These are phyloP conservation scores for Macaria liturata DNA, from an alignment of 2,888 invertebrate species.

Conservation along the genomic window DNA sequence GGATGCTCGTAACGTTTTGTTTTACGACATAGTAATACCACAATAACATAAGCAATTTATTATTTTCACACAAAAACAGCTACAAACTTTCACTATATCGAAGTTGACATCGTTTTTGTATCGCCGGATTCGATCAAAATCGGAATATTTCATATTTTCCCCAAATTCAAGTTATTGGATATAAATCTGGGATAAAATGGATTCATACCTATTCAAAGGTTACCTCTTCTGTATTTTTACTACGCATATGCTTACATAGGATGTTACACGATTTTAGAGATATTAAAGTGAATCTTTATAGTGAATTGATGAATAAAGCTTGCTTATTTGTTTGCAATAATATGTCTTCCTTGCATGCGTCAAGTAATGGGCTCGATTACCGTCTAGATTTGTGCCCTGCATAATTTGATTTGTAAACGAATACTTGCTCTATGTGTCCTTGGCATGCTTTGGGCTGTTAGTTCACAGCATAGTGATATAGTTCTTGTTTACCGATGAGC, in stretches of 20 bases:
- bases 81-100: conserved; percentile 47
- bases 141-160: conserved; percentile 61
- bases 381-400: too few relatives aligned
- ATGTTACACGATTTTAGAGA: conserved; percentile 31
- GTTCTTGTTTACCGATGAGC: too few relatives aligned
- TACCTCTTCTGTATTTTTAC: conserved; percentile 23
- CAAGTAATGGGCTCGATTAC: too few relatives aligned
- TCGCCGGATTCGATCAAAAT: conserved; percentile 58
- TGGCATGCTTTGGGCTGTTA: too few relatives aligned
- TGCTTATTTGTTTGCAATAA: too few relatives aligned
- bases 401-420: too few relatives aligned
- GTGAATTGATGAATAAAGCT: too few relatives aligned
- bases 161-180: conserved; percentile 68
- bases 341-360: too few relatives aligned
- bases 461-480: too few relatives aligned
- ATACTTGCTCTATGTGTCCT: too few relatives aligned
- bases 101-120: conserved; percentile 48
- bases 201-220: conserved; percentile 59
- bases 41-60: conserved; percentile 51
- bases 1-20: conserved; percentile 47
- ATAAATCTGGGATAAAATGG: conserved; percentile 71
- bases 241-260: conserved; percentile 27
- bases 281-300: conserved; percentile 4
- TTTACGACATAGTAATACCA: conserved; percentile 50
- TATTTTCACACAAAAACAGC: conserved; percentile 49